Conservation (phyloP, 2,888 invertebrate species). For the Drosophila pseudotakahashii region DNA sequence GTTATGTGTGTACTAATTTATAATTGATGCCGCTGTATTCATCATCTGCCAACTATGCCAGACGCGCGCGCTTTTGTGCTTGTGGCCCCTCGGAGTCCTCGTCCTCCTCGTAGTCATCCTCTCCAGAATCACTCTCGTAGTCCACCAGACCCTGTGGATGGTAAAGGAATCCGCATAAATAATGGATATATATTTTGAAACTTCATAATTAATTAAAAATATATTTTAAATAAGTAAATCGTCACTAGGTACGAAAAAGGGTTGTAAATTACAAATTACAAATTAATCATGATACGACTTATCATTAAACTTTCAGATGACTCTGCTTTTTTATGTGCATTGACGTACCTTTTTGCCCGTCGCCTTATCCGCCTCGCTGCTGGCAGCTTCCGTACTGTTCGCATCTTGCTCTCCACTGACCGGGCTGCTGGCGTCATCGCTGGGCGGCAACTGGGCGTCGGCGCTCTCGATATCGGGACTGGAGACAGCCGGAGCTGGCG, state of each 20-base stretch:
- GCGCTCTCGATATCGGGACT: constrained; percentile 42
- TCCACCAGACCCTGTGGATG: constrained; percentile 93
- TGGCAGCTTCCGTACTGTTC: constrained; percentile 37
- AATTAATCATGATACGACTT: no score
- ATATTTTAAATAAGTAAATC: no score
- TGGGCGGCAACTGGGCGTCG: constrained; percentile 49
- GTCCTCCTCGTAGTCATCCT: constrained; percentile 90
- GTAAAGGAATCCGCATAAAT: neutral
- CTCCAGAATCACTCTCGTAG: constrained; percentile 98
- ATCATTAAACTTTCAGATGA: no score
- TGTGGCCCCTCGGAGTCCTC: constrained; percentile 84
- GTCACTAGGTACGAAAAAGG: no score
- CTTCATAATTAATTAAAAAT: no score
- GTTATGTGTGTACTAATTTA: constrained; percentile 61
- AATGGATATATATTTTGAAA: neutral
- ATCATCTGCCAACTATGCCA: constrained; percentile 81
- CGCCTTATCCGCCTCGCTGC: constrained; percentile 56
- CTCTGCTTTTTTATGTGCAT: no score
- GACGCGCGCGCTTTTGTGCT: constrained; percentile 84
- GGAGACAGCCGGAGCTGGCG: constrained; percentile 56
- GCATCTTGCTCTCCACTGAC: constrained; percentile 32
- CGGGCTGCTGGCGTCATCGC: constrained; percentile 48
- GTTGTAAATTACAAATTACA: no score
- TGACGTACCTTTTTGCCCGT: constrained; percentile 62
- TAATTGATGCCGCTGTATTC: constrained; percentile 66